A percentile compares a stretch with the other conserved stretches of the same genome.
These are phyloP conservation scores for Alligator mississippiensis DNA, from an alignment of 2,113 vertebrate genomes.

Conservation along the genomic window DNA sequence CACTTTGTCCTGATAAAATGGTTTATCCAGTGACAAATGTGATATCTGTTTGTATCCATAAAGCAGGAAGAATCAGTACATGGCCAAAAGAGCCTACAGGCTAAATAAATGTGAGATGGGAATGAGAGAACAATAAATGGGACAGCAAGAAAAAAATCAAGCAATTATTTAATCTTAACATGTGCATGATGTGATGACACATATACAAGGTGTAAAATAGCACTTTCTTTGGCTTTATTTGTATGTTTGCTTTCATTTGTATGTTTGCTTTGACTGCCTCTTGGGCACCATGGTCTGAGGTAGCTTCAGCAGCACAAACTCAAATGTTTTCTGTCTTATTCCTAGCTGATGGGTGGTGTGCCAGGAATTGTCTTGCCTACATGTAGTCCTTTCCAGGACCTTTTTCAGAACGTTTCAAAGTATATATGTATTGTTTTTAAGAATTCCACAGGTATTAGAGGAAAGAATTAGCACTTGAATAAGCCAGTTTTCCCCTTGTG, in stretches of 20 bases:
- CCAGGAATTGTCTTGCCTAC: background rate
- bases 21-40: too few species aligned
- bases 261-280: background rate
- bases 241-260: background rate
- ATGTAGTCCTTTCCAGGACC: background rate
- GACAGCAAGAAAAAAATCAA: constrained; percentile 50
- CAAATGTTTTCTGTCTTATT: background rate
- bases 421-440: background rate
- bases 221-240: background rate
- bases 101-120: background rate
- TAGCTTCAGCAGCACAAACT: background rate
- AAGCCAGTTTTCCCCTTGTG: background rate
- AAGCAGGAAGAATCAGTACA: constrained; percentile 1
- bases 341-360: background rate
- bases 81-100: background rate
- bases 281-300: background rate
- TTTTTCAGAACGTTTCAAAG: background rate
- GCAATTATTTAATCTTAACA: background rate
- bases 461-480: background rate
- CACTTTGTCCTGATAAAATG: too few species aligned
- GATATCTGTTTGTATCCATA: background rate
- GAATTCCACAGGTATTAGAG: background rate
- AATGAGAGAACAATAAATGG: constrained; percentile 33
- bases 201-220: background rate
- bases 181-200: background rate